Evolutionary conservation across 2,113 vertebrate genomes (phyloP), one percentile per base, ranked within the genome.

Genomic region (Spea multiplicata): DNA sequence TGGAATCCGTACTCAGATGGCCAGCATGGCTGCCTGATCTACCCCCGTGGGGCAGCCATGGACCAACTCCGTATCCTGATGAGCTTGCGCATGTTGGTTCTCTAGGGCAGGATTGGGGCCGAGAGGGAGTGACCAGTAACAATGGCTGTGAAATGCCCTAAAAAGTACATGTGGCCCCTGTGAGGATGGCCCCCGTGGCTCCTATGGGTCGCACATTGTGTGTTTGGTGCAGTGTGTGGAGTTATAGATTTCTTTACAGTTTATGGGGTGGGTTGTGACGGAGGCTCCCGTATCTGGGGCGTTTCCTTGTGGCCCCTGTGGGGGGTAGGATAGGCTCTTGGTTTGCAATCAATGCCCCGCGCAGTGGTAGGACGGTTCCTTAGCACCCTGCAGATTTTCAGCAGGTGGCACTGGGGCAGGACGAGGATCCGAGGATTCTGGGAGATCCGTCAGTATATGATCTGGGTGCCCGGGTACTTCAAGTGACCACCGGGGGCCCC

Each of bases 11-110:
- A 88, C 13, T 4, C 71, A 0, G n/a, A 4, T 4, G 8, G 47
- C 0, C 75, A 78, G 30, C 75, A 75, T 0, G 90, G 88, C 68
- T 92, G 88, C 66, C 87, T 96, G 69, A 74, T 95, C 52, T 94
- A 92, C 82, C 92, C 94, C 0, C 71, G 84, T 0, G 86, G 86
- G 0, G 68, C 74, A 0, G 88, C 89, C 14, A 81, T 90, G 53
- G 83, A 91, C 86, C 74, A 59, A 12, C 89, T 97, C 53, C 73
- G 95, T 97, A 97, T 96, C 95, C 93, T 94, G 76, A 16, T 0
- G 12, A 13, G 5, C 47, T n/a, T 14, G 65, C 46, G 4, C 4
- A 47, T 2, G 3, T 46, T 44, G 65, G 6, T 46, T 4, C 10
- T n/a, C 5, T 46, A 13, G 9, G 44, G 10, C 44, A 5, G 55